Base-by-base conservation (phyloP, 1,140 invertebrate species). In the Zaprionus taronus region DNA sequence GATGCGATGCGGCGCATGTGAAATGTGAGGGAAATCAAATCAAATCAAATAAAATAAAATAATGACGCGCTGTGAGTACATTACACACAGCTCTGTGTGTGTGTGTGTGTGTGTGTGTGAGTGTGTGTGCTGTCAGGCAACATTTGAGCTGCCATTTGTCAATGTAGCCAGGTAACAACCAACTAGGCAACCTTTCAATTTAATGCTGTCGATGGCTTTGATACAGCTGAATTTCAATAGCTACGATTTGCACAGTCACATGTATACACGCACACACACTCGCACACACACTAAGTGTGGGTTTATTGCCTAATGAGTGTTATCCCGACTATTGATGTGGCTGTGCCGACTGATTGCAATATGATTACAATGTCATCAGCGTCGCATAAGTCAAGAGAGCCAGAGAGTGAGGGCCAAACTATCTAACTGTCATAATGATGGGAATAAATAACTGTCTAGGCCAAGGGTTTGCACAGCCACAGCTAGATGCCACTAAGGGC, bases 11-110 rank as follows among this genome's bases (percentile, higher is more conserved):
- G n/a, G 41, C 20, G 77, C 70, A 82, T 72, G 81, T 76, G 62
- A 79, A 83, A 84, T 79, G 71, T 86, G 79, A 74, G 81, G 70
- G 77, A 78, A 87, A 87, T 89, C 79, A 81, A 81, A 81, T 82
- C 71, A 85, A 85, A 85, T 28, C 26, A 28, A 28, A 82, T 85
- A 64, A 71, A 76, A 64, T 57, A 72, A 76, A 72, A 71, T 76
- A 76, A 68, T 57, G 53, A 31, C 70, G 57, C 20, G 53, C 41
- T 36, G 64, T 58, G 66, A 38, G 28, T 56, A 24, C 47, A 51
- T 64, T 22, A 41, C 28, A 57, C 36, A 22, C n/a, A n/a, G 15
- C 34, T 38, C 15, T 34, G 9, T 24, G 22, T 49, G 66, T 15
- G 41, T 20, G 66, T 56, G 28, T 34, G 9, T 24, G 22, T 49